Evolutionary conservation across 2,888 invertebrate species (phyloP).

Genomic region (Parascotia fuliginaria): DNA sequence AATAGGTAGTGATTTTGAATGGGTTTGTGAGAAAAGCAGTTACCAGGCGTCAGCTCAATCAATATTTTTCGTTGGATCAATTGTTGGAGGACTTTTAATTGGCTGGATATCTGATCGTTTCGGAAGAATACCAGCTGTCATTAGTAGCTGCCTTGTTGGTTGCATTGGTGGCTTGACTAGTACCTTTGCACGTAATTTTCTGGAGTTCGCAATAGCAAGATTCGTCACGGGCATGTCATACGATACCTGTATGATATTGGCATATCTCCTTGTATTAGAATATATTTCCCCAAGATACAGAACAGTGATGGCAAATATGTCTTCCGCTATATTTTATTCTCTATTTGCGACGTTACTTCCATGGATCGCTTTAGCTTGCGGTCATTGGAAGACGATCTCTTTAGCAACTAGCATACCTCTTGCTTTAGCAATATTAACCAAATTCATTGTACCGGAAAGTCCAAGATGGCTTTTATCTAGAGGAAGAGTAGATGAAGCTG

Average conservation of each 20-base stretch:
- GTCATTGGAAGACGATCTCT: slow-evolving; percentile 63
- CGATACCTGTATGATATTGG: slow-evolving; percentile 67
- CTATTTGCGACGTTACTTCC: slow-evolving; percentile 54
- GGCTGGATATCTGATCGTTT: slow-evolving; percentile 66
- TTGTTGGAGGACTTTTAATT: slow-evolving; percentile 59
- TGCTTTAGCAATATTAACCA: slow-evolving; percentile 53
- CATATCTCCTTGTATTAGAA: slow-evolving; percentile 63
- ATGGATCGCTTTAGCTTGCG: slow-evolving; percentile 62
- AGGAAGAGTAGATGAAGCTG: slow-evolving; percentile 62
- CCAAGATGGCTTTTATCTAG: slow-evolving; percentile 66
- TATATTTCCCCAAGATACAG: slow-evolving; percentile 67
- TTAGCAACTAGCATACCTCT: slow-evolving; percentile 64
- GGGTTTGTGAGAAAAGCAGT: slow-evolving; percentile 67
- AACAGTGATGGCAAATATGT: slow-evolving; percentile 57
- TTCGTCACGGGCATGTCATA: slow-evolving; percentile 67
- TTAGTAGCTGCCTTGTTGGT: slow-evolving; percentile 56
- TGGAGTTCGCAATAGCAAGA: slow-evolving; percentile 57
- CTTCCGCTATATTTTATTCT: slow-evolving; percentile 64
- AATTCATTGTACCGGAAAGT: slow-evolving; percentile 63
- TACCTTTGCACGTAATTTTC: slow-evolving; percentile 54
- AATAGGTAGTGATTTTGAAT: slow-evolving; percentile 63
- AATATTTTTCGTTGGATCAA: slow-evolving; percentile 64
- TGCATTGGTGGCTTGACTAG: slow-evolving; percentile 58
- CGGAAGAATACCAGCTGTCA: slow-evolving; percentile 62
- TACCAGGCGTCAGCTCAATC: slow-evolving; percentile 69